phyloP scores from a whole-genome alignment of 2,113 vertebrate genomes.

The Crocuta crocuta region DNA sequence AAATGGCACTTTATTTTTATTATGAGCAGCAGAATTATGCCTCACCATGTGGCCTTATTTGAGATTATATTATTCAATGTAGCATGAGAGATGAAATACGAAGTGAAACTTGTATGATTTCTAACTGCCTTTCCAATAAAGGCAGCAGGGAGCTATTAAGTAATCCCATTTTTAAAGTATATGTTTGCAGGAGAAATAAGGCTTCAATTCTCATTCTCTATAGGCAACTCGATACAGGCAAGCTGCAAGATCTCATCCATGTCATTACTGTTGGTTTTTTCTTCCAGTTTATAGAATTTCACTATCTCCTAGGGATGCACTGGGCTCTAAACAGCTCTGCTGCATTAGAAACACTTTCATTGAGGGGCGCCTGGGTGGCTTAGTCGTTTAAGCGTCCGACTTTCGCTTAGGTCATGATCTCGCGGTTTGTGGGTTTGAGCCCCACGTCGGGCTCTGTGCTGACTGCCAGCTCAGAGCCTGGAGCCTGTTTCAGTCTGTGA shows the following conservation, averaged over 20 bases:
- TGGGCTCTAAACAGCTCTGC: neutral
- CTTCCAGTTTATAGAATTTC: neutral
- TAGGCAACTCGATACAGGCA: neutral
- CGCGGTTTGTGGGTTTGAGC: no score
- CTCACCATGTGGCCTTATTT: neutral
- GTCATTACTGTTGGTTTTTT: neutral
- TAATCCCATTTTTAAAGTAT: neutral
- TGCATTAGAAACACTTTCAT: neutral
- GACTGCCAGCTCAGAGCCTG: no score
- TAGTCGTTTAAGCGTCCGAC: no score
- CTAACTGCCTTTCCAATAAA: slow-evolving; percentile 47
- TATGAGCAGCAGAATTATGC: neutral
- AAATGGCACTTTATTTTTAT: slow-evolving; percentile 18
- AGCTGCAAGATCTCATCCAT: neutral
- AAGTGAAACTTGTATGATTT: neutral
- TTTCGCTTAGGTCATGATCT: no score
- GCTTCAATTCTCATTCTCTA: neutral
- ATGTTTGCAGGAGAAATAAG: neutral
- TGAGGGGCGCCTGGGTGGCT: no score
- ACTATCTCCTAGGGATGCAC: neutral
- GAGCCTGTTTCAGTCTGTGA: no score
- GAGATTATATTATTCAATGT: slow-evolving; percentile 38
- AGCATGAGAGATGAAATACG: neutral
- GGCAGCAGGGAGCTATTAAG: slow-evolving; percentile 4
- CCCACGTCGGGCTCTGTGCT: no score